Base-by-base conservation (phyloP, 2,888 invertebrate species). In the Eustalomyia histrio region DNA sequence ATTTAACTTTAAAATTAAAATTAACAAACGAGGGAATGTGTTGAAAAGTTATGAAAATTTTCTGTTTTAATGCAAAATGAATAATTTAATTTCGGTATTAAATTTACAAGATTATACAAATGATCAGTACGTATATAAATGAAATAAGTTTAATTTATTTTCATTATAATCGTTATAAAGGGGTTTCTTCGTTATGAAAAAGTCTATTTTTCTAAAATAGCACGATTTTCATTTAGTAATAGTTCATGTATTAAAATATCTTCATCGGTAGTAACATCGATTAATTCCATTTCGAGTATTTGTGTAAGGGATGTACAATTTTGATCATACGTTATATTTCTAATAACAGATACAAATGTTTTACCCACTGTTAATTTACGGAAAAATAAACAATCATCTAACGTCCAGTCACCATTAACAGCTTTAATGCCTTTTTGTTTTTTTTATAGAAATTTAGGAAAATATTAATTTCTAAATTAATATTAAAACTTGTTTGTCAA, bases 311-410 rank as follows among this genome's bases (percentile, higher is more conserved):
- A 94, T 12, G 90, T 92, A 4, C 92, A 92, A 82, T 93, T 93
- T 18, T 93, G 92, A 85, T 95, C 95, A 55, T 91, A 91, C 74
- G 92, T 92, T 9, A 94, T 92, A 18, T 93, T 92, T 82, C 92
- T 92, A 65, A 96, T 92, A 61, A 94, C 88, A 0, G 95, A 94
- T 14, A 94, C 94, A 83, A 96, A 95, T 67, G 93, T 92, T 85
- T 94, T 93, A 43, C 94, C 93, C 43, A 94, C 93, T 7, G 95
- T 94, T 81, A 96, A 87, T 83, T 94, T 92, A 85, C 95, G 94
- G 88, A 96, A 96, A 78, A 93, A 91, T 67, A 94, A 90, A 85
- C 95, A 95, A 89, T 95, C 95, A 84, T 94, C 94, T 73, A 88
- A 81, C 24, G 89, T 87, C 91, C 91, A 90, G 68, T 89, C 92